phyloP scores from a whole-genome alignment of 2,797 vertebrate genomes.

The Phataginus tetradactyla region DNA sequence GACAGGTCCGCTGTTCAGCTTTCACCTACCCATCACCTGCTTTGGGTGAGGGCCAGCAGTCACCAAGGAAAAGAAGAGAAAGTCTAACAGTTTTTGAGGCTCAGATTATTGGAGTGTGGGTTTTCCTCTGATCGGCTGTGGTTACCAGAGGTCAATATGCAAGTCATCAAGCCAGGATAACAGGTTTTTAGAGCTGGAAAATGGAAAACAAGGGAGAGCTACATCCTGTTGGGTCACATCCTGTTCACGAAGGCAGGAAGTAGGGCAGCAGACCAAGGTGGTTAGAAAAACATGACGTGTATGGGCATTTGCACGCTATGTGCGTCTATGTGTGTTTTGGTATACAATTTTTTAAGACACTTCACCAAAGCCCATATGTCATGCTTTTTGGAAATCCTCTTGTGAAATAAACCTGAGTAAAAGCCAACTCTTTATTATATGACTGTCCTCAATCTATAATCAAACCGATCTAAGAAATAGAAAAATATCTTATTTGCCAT shows the following conservation, averaged over 20 bases:
- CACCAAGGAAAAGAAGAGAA: not conserved
- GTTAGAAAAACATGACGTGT: conserved; percentile 54
- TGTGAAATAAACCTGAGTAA: conserved; percentile 21
- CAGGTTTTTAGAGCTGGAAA: conserved; percentile 8
- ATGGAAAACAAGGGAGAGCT: conserved; percentile 58
- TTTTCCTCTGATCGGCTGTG: conserved; percentile 23
- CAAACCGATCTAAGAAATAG: not conserved
- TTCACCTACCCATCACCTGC: not conserved
- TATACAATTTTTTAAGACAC: not conserved
- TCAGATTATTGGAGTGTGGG: not conserved
- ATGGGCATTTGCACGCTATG: not conserved
- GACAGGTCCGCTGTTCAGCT: not conserved
- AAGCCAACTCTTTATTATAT: conserved; percentile 29
- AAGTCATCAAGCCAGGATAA: conserved; percentile 49
- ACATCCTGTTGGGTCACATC: conserved; percentile 78
- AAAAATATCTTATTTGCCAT: not conserved
- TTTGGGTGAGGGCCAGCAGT: not conserved
- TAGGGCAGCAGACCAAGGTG: not conserved
- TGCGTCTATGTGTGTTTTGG: not conserved
- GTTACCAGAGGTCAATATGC: conserved; percentile 4
- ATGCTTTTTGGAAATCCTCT: not conserved
- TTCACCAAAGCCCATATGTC: not conserved
- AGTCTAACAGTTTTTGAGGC: not conserved
- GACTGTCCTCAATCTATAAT: not conserved
- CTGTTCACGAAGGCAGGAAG: conserved; percentile 73